A percentile compares a stretch with the other conserved stretches of the same genome.
Conservation (phyloP, 1,140 invertebrate genomes). For the Vanessa tameamea region DNA sequence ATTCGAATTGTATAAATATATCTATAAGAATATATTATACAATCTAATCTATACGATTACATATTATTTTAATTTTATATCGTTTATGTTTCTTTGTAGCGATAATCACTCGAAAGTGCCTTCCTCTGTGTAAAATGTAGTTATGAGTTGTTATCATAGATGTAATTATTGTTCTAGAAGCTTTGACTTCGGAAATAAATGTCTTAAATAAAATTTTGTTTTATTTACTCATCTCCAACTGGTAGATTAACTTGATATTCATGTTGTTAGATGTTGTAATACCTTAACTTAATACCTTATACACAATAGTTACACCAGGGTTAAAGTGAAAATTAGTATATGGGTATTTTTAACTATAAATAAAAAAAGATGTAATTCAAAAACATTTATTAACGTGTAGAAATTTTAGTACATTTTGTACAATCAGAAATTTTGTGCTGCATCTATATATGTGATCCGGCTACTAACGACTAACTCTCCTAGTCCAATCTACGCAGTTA, state of each 20-base stretch:
- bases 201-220: constrained; percentile 7
- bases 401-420: constrained; percentile 5
- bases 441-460: neutral
- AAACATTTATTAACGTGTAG: constrained; percentile 18
- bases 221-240: neutral
- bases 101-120: constrained; percentile 18
- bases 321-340: too few relatives aligned
- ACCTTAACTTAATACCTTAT: too few relatives aligned
- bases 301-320: too few relatives aligned
- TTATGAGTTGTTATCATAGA: constrained; percentile 13
- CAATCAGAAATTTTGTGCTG: constrained; percentile 13
- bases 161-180: constrained; percentile 14
- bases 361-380: constrained; percentile 5
- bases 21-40: neutral
- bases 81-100: constrained; percentile 1
- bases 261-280: too few relatives aligned
- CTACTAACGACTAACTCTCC: neutral
- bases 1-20: neutral
- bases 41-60: too few relatives aligned
- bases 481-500: too few relatives aligned
- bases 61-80: neutral
- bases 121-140: constrained; percentile 19
- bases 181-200: constrained; percentile 10
- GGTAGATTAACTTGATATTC: neutral
- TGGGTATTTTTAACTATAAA: neutral